Base-by-base conservation (phyloP, 2,797 vertebrate genomes). In the Sebastes matsubarae region DNA sequence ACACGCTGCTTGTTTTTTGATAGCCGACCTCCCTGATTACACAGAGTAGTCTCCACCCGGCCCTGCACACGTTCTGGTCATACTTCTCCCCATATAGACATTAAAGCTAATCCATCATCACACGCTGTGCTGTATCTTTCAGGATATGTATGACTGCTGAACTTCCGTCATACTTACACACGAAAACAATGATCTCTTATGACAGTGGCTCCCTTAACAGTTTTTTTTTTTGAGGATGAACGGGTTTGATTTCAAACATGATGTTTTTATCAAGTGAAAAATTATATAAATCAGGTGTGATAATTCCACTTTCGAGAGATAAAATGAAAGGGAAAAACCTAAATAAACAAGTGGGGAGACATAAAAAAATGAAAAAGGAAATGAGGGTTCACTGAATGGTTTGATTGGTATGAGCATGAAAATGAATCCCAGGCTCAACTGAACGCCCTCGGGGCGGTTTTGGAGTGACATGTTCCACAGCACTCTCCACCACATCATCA, bases 1-100 rank as follows among this genome's bases (percentile, higher is more conserved):
- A 65, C 66, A n/a, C n/a, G 70, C 64, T 77, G 76, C 79, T 74
- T 79, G 57, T 69, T 71, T 78, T 82, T 80, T 72, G 85, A 92
- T 74, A 80, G 66, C 65, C 13, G 14, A 77, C 83, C 82, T 70
- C 75, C 25, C n/a, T 77, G 67, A 87, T 80, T 74, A 72, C 79
- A 34, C 25, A 9, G 63, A 60, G 29, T 75, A 60, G 72, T 30
- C 77, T 83, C 79, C 66, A 59, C 77, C 70, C 72, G 50, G 64
- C 42, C 68, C 32, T 63, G 63, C 72, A 57, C 78, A 71, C 76
- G 29, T 57, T 77, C 67, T 27, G 69, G 27, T 70, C 63, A 87
- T 75, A 59, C 67, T 63, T 90, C 75, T 83, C 10, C 10, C 20
- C 46, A 36, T 60, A 59, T 18, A 42, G 42, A 60, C 72, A 58